phyloP scores from a whole-genome alignment of 2,888 invertebrate species.

The Xylota segnis region DNA sequence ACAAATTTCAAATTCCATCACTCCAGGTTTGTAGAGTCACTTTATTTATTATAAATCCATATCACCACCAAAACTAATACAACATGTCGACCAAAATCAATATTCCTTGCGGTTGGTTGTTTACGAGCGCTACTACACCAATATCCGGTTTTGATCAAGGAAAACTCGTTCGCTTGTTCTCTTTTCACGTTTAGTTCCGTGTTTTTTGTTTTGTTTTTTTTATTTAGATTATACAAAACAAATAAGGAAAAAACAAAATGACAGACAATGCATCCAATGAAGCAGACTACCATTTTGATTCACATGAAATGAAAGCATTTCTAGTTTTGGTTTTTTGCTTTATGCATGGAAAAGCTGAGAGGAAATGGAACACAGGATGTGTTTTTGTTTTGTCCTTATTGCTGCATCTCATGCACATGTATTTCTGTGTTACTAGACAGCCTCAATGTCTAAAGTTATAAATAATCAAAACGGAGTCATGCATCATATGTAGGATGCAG shows the following conservation, averaged over 20 bases:
- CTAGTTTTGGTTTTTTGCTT: neutral
- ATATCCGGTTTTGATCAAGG: slow-evolving; percentile 25
- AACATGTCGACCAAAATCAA: slow-evolving; percentile 1
- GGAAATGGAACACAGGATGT: slow-evolving; percentile 5
- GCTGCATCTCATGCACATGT: neutral
- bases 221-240: neutral
- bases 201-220: neutral
- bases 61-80: neutral
- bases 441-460: slow-evolving; percentile 34
- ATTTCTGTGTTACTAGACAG: neutral
- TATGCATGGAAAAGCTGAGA: slow-evolving; percentile 17
- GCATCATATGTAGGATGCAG: slow-evolving; percentile 37
- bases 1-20: too few species aligned
- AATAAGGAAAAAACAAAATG: neutral
- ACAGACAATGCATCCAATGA: slow-evolving; percentile 31
- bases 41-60: too few species aligned
- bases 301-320: slow-evolving; percentile 27
- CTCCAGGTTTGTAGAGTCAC: too few species aligned
- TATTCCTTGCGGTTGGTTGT: slow-evolving; percentile 1
- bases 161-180: neutral
- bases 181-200: slow-evolving; percentile 4
- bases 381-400: slow-evolving; percentile 2
- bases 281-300: slow-evolving; percentile 23
- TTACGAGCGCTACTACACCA: slow-evolving; percentile 19
- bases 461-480: slow-evolving; percentile 52